Evolutionary conservation across 2,113 vertebrate species (phyloP), one percentile per base, ranked within the genome.

Genomic region (Paraplagusia blochii): DNA sequence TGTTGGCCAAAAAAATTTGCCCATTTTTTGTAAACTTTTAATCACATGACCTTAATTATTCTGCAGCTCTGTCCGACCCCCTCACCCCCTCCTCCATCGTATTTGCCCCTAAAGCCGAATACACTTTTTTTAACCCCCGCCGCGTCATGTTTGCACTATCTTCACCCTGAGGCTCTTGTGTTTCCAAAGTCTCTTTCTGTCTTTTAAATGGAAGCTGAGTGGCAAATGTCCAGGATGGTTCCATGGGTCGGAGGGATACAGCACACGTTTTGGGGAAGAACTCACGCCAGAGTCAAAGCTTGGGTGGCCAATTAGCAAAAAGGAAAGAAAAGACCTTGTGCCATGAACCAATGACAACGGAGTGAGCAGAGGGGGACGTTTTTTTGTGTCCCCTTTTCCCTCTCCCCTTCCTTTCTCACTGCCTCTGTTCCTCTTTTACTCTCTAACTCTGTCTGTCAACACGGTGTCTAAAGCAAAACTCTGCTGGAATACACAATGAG

Each of bases 231-330:
- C 63, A 44, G 61, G 52, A 60, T 63, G 65, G 56, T 64, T 79
- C 50, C 48, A 68, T 48, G 48, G 69, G 58, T 62, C 55, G 7
- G 15, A 53, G 66, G 38, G 43, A 76, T 74, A 71, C 79, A n/a
- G 79, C 82, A 80, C 79, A 58, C 81, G 82, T 83, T 78, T 80
- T 53, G 61, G 73, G 71, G 55, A 66, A 79, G 69, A 82, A 77
- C 69, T 76, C 60, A 77, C 15, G 71, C 77, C 82, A 74, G 69
- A 88, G 80, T 84, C 77, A 85, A 88, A 76, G 82, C 88, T 82
- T 92, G 90, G 90, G 90, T 90, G 88, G 90, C 90, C 90, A 92
- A 90, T 91, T 91, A 92, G 85, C 83, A 79, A 85, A 81, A 80
- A 78, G 76, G 63, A 78, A 75, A 85, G 70, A 88, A 90, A 85